These are phyloP conservation scores for Drosophila imparisetae DNA, from an alignment of 2,888 invertebrate genomes.

Conservation along the genomic window DNA sequence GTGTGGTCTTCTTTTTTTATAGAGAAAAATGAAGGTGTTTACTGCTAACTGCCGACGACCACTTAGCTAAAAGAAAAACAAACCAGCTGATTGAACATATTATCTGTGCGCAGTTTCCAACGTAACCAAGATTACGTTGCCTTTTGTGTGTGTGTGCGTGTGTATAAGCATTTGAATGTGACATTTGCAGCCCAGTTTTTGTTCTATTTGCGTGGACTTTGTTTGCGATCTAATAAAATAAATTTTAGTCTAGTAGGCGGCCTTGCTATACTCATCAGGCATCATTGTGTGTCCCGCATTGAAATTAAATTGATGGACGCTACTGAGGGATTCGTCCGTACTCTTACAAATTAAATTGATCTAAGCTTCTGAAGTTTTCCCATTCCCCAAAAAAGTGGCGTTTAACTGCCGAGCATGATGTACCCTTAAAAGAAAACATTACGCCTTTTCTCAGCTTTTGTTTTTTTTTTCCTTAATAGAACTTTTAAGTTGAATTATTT, in stretches of 20 bases:
- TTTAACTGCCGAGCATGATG: background rate
- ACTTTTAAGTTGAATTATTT: background rate
- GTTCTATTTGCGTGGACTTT: constrained; percentile 19
- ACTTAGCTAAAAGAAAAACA: background rate
- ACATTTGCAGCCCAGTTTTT: constrained; percentile 18
- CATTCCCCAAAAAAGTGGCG: background rate
- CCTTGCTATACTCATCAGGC: background rate
- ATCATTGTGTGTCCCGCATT: constrained; percentile 24
- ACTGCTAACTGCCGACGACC: background rate
- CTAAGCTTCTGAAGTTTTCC: background rate
- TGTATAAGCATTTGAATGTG: background rate
- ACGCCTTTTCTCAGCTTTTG: background rate
- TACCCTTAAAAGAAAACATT: background rate
- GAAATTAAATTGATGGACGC: background rate
- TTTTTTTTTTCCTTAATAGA: background rate
- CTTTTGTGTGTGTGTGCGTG: background rate
- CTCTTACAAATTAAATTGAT: background rate
- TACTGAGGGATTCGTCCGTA: too few species aligned
- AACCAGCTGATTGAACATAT: background rate
- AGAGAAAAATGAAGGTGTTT: background rate
- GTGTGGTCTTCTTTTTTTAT: constrained; percentile 2
- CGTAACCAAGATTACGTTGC: constrained; percentile 16
- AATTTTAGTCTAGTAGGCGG: constrained; percentile 18
- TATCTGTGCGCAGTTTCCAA: constrained; percentile 3
- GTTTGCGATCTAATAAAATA: constrained; percentile 59